These are phyloP conservation scores for Pimpla rufipes DNA, from an alignment of 2,888 invertebrate species.

Conservation along the genomic window DNA sequence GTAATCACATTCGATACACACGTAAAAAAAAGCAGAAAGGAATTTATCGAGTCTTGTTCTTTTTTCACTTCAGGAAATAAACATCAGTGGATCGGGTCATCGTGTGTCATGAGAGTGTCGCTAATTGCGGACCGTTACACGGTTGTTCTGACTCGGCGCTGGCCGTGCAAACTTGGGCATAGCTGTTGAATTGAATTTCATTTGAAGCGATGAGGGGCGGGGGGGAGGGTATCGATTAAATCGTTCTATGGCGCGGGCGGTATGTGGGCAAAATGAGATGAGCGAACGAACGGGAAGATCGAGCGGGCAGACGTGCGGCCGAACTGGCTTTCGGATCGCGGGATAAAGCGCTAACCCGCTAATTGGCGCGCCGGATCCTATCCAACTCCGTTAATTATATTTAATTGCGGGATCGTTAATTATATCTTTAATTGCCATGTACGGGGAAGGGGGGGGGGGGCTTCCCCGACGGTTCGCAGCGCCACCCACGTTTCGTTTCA, in stretches of 20 bases:
- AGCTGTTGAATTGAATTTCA: slow-evolving; percentile 46
- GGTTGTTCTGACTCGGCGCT: slow-evolving; percentile 3
- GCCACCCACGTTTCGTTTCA: slow-evolving; percentile 63
- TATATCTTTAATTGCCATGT: slow-evolving; percentile 76
- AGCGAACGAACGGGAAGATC: slow-evolving; percentile 51
- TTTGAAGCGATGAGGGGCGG: not conserved
- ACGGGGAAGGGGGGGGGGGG: slow-evolving; percentile 47
- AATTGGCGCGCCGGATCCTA: slow-evolving; percentile 75
- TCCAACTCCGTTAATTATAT: slow-evolving; percentile 77
- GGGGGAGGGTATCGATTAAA: slow-evolving; percentile 57
- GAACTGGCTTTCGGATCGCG: slow-evolving; percentile 63
- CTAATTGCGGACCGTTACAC: not conserved
- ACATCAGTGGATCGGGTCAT: not conserved
- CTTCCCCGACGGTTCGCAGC: slow-evolving; percentile 48
- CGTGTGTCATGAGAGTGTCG: not conserved
- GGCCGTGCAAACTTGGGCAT: slow-evolving; percentile 6
- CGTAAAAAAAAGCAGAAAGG: too few species aligned
- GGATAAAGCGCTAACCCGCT: slow-evolving; percentile 78
- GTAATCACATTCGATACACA: too few species aligned
- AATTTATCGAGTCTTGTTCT: too few species aligned
- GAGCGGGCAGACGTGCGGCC: slow-evolving; percentile 61
- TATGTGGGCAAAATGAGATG: slow-evolving; percentile 41
- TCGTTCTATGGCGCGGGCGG: slow-evolving; percentile 28
- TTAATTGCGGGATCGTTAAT: slow-evolving; percentile 79
- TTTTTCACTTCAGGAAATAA: not conserved